These are phyloP conservation scores for Betta splendens DNA, from an alignment of 2,797 vertebrate species.

Conservation along the genomic window DNA sequence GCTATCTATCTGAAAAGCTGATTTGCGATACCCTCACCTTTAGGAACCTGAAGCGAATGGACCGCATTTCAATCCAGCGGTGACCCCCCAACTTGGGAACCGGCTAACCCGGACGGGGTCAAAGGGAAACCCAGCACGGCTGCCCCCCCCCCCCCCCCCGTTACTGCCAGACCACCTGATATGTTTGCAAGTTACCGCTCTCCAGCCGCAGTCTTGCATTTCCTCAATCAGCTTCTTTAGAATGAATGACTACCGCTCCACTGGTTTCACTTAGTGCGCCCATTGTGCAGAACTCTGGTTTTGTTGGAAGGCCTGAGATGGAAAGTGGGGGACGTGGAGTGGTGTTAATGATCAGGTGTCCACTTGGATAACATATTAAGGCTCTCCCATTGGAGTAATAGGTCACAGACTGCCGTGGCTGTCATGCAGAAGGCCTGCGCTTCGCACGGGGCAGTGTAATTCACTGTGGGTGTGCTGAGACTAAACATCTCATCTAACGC, in stretches of 20 bases:
- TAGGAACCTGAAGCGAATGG: conserved; percentile 66
- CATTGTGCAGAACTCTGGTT: conserved; percentile 78
- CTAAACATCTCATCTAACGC: conserved; percentile 15
- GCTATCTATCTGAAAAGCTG: conserved; percentile 49
- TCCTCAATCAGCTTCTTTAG: conserved; percentile 72
- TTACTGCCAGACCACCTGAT: conserved; percentile 74
- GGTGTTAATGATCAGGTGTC: conserved; percentile 77
- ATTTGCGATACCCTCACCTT: conserved; percentile 59
- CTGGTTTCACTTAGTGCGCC: conserved; percentile 76
- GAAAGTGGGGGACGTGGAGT: conserved; percentile 46
- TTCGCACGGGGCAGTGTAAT: conserved; percentile 23
- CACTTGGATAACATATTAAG: conserved; percentile 72
- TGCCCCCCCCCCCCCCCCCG: conserved; percentile 48
- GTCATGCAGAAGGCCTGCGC: conserved; percentile 55
- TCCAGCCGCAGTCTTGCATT: conserved; percentile 63
- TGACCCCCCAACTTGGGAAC: conserved; percentile 85
- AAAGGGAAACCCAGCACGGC: conserved; percentile 76
- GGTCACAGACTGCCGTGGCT: conserved; percentile 71
- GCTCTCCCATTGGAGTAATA: conserved; percentile 56
- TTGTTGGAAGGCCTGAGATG: conserved; percentile 68
- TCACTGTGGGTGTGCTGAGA: conserved; percentile 29
- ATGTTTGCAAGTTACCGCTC: conserved; percentile 60
- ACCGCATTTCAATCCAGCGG: conserved; percentile 72
- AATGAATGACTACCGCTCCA: conserved; percentile 79
- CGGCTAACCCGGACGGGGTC: conserved; percentile 77